These are phyloP conservation scores for Emydocephalus ijimae DNA, from an alignment of 2,113 vertebrate genomes.

Conservation along the genomic window DNA sequence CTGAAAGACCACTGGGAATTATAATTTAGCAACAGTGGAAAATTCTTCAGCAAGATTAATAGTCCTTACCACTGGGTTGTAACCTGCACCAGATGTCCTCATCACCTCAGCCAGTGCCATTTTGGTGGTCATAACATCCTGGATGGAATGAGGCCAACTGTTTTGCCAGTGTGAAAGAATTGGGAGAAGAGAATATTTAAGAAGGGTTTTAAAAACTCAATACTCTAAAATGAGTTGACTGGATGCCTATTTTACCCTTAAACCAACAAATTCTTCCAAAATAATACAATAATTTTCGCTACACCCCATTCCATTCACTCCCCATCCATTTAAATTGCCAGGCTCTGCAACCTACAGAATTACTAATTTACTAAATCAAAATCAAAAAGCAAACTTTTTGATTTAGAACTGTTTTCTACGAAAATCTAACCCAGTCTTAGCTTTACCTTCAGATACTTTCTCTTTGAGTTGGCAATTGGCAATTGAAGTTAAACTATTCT, in stretches of 20 bases:
- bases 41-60: not conserved
- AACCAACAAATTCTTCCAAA: not conserved
- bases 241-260: not conserved
- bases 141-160: not conserved
- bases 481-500: not conserved
- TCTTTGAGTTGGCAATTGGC: not conserved
- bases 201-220: not conserved
- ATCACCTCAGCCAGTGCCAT: not conserved
- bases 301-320: not conserved
- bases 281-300: not conserved
- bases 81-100: not conserved
- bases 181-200: not conserved
- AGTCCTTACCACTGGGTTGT: not conserved
- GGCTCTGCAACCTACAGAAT: no score
- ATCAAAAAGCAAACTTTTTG: not conserved
- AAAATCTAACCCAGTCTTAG: not conserved
- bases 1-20: not conserved
- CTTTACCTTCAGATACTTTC: not conserved
- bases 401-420: not conserved
- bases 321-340: not conserved
- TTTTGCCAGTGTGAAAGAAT: not conserved
- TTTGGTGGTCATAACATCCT: not conserved
- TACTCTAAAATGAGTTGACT: not conserved
- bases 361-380: not conserved
- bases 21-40: not conserved